Percentiles rank a stretch among this genome's conserved stretches.
Evolutionary conservation across 2,113 vertebrate species (phyloP).

Genomic region (Notarius quadriscutis): DNA sequence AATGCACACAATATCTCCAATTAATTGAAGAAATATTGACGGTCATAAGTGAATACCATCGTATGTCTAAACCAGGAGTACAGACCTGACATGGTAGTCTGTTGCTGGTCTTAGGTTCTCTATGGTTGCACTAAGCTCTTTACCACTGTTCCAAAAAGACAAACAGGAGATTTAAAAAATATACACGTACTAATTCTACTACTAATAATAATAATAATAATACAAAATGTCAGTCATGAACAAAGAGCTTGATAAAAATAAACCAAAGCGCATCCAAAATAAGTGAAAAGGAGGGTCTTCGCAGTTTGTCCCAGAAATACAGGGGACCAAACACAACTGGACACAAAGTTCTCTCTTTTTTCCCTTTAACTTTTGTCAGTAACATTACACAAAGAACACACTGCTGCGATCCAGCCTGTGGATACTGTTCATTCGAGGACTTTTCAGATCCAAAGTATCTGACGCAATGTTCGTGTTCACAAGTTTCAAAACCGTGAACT

Average conservation of each 20-base stretch:
- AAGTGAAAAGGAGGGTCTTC: not conserved
- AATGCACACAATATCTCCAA: not conserved
- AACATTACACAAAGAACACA: not conserved
- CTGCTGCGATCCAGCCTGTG: not conserved
- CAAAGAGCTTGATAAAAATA: not conserved
- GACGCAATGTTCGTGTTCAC: not conserved
- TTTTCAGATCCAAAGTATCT: not conserved
- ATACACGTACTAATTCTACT: too few relatives aligned
- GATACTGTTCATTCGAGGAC: not conserved
- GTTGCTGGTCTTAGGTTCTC: constrained; percentile 92
- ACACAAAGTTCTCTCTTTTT: too few relatives aligned
- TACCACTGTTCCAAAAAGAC: constrained; percentile 73
- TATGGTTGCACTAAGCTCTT: constrained; percentile 85
- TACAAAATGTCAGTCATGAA: not conserved
- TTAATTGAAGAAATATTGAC: not conserved
- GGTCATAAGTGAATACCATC: not conserved
- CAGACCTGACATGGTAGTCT: constrained; percentile 93
- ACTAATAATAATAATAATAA: too few relatives aligned
- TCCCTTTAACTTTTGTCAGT: too few relatives aligned
- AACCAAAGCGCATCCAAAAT: not conserved
- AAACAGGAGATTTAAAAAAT: not conserved
- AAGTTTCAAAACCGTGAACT: not conserved
- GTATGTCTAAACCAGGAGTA: not conserved
- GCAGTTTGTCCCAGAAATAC: not conserved
- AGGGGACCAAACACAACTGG: not conserved